Conservation (phyloP, 37 sponge, comb jelly and placozoan species). For the Aplysina aerophoba region DNA sequence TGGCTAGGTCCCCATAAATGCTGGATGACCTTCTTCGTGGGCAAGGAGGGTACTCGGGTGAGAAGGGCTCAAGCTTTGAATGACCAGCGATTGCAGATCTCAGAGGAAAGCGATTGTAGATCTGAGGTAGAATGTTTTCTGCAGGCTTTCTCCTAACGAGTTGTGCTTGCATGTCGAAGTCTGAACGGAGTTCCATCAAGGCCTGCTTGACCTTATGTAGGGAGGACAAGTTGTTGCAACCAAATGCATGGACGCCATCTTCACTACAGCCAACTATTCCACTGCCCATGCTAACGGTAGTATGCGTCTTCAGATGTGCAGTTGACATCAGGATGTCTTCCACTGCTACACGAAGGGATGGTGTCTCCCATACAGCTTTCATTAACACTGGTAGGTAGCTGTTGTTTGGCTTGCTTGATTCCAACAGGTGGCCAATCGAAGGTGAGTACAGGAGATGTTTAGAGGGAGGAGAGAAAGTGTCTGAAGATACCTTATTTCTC, state of each 20-base stretch:
- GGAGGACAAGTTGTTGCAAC: not conserved
- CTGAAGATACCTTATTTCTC: no score
- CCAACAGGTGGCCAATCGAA: not conserved
- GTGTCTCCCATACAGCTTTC: conserved; percentile 5
- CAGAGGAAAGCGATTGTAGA: conserved; percentile 46
- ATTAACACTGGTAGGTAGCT: not conserved
- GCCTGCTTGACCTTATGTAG: not conserved
- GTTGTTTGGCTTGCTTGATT: not conserved
- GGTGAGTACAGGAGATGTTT: not conserved
- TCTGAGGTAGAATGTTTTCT: not conserved
- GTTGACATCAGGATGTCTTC: conserved; percentile 8
- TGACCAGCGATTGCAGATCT: not conserved
- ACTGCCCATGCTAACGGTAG: not conserved
- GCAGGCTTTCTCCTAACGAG: not conserved
- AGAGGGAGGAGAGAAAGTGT: not conserved
- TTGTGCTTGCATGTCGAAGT: not conserved
- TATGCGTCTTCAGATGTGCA: not conserved
- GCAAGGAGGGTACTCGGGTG: conserved; percentile 8
- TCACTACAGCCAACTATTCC: not conserved
- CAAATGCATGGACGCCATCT: not conserved
- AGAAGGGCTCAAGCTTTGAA: not conserved
- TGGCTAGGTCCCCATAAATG: conserved; percentile 17
- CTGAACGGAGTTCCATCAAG: conserved; percentile 8
- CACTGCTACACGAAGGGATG: not conserved
- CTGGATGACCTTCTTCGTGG: conserved; percentile 24